A percentile compares a stretch with the other conserved stretches of the same genome.
Evolutionary conservation across 92 coral and sea anemone species (phyloP).

Genomic region (Phymanthus crucifer): DNA sequence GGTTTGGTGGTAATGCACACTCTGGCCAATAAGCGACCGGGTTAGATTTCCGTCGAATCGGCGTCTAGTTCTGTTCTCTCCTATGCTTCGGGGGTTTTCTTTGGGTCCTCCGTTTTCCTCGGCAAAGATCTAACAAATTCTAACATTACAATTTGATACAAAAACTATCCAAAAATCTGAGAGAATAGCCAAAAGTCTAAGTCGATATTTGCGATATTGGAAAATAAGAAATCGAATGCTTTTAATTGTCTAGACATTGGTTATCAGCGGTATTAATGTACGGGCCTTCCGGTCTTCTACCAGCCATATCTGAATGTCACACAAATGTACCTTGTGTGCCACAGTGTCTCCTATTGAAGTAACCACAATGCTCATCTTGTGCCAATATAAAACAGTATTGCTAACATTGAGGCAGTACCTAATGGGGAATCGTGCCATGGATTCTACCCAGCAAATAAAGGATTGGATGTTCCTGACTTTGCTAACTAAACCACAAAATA

Average conservation of each 20-base stretch:
- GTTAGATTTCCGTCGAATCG: no score
- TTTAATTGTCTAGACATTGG: slow-evolving; percentile 3
- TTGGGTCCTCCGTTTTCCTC: no score
- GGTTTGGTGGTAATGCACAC: no score
- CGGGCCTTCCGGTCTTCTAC: neutral
- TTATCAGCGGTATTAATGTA: neutral
- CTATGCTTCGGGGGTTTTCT: no score
- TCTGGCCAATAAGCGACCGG: no score
- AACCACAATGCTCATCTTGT: neutral
- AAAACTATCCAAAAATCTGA: no score
- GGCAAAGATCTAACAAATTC: no score
- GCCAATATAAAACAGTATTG: neutral
- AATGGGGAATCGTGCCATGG: neutral
- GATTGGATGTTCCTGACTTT: neutral
- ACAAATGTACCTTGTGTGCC: neutral
- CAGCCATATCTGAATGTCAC: neutral
- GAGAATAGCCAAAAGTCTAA: no score
- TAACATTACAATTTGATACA: no score
- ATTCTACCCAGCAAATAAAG: neutral
- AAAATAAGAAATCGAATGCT: neutral
- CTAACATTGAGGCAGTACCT: neutral
- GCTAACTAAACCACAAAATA: neutral
- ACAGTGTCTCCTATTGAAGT: neutral
- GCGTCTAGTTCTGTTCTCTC: no score
- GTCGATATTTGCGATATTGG: no score